Base-by-base conservation (phyloP, 2,113 vertebrate species). In the Oryzias melastigma region DNA sequence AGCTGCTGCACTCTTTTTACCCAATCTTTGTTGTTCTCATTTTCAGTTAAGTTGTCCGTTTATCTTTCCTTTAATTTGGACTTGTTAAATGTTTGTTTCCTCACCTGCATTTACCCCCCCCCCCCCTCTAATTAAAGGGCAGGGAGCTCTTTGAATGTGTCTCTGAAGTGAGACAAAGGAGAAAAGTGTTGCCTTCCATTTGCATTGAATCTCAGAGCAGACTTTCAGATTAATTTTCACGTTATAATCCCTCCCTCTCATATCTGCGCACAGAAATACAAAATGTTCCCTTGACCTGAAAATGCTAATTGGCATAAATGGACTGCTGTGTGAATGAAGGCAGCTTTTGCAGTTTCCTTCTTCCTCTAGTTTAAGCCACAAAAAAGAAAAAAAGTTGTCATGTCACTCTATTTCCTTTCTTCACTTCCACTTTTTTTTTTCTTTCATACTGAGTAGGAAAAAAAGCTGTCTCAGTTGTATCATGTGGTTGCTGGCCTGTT, bases 391-490 rank as follows among this genome's bases (percentile, higher is more conserved):
- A 7, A 42, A 15, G 14, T 27, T 58, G 18, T 64, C 62, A 60
- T 15, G 50, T 71, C 54, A 61, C 29, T 68, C 12, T 68, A n/a
- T 27, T 8, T 75, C 63, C 71, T 27, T 7, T 45, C 10, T 58
- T 59, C 54, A 58, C 52, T 69, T 68, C 61, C 43, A 64, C 51
- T 15, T 45, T 52, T 63, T 54, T 52, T 71, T 67, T 59, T 17
- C 56, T 65, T 59, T 60, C 56, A 35, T 35, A 35, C 56, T 65
- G 56, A 59, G 66, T 68, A 52, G 63, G 53, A 51, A 59, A 45
- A 44, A 17, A 47, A 58, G 29, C 45, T 8, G 18, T 45, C 52
- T 71, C 25, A 17, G 60, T 69, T 52, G 78, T 72, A 72, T 85
- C 63, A 42, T 22, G 58, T 56, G 15, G 69, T 64, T 24, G 41